Evolutionary conservation across 2,113 vertebrate species (phyloP).

Genomic region (Natator depressus): DNA sequence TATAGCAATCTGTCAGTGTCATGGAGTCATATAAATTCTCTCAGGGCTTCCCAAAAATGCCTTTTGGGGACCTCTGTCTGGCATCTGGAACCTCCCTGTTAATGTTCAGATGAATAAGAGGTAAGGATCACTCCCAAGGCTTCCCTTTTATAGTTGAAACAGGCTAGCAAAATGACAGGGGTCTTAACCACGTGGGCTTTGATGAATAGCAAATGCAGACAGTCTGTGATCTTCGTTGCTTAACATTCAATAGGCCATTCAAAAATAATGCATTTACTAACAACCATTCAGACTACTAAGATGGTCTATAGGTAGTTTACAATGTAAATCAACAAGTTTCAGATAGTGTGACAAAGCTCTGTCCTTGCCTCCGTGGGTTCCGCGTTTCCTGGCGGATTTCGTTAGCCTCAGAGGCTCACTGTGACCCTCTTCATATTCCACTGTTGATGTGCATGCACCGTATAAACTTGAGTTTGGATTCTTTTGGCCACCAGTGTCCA

Average conservation of each 20-base stretch:
- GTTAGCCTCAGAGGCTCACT: no score
- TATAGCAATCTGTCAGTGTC: not conserved
- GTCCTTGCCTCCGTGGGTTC: no score
- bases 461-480: fast-evolving
- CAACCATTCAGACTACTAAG: not conserved
- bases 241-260: not conserved
- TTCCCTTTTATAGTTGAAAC: not conserved
- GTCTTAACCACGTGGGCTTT: not conserved
- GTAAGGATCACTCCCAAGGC: not conserved
- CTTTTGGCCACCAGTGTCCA: not conserved
- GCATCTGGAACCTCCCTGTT: not conserved
- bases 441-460: not conserved
- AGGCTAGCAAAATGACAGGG: not conserved
- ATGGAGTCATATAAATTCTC: not conserved
- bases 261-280: not conserved
- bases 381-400: no score
- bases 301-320: not conserved
- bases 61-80: not conserved
- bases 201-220: not conserved
- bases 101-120: not conserved
- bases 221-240: not conserved
- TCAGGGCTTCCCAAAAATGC: not conserved
- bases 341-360: not conserved
- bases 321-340: not conserved
- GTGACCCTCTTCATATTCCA: not conserved